Base-by-base conservation (phyloP, 2,113 vertebrate species). In the Lota lota region DNA sequence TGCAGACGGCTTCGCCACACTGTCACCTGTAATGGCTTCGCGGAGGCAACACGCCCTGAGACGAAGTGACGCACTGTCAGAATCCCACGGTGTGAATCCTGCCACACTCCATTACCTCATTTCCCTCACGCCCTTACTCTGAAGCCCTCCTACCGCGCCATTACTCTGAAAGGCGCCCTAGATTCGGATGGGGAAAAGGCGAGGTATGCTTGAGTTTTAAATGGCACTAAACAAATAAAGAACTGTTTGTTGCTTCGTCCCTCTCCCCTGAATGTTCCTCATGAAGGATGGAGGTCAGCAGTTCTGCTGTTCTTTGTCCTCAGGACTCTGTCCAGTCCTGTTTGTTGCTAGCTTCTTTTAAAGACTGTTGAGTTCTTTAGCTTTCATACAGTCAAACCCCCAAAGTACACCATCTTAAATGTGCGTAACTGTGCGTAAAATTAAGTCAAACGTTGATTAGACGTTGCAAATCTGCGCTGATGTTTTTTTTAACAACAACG, bases 41-140 rank as follows among this genome's bases (percentile, higher is more conserved):
- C 73, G 61, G 63, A 78, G 84, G 82, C 82, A 82, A 77, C 82
- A 81, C 63, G 24, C 75, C 72, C 64, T 71, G 76, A 89, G 83
- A 85, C 69, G 83, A 87, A 83, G 69, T 89, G 86, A 90, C 85
- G 83, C 75, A 68, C 57, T 87, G 83, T 85, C 84, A 90, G 82
- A 85, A 74, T 68, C 57, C 71, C 77, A 64, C 65, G 68, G 77
- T 85, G 28, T 28, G 28, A 28, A 79, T 84, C 68, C 65, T 82
- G 73, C 71, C 75, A 71, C 79, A 73, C 79, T 73, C 54, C 77
- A 79, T 85, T 73, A 68, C 18, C 28, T 28, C 6, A 28, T 80
- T 72, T 67, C 63, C 60, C 68, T 62, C 61, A 28, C 10, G 40
- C 36, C 77, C 61, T 81, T 74, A 72, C 40, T 47, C 40, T 47